phyloP scores from a whole-genome alignment of 1,140 invertebrate species.

The Dendroctonus ponderosae region DNA sequence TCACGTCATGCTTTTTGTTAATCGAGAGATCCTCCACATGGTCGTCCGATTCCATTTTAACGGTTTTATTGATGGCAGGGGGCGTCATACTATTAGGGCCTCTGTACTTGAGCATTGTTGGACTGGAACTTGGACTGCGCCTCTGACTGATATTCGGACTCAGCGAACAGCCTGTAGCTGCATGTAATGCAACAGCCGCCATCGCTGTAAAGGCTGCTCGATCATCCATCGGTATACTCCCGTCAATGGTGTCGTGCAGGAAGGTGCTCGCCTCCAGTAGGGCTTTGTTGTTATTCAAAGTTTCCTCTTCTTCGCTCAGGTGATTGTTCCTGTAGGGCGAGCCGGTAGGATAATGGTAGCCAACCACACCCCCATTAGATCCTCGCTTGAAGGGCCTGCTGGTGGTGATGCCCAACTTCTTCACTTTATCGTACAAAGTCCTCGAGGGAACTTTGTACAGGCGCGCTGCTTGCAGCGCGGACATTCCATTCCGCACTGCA shows the following conservation, averaged over 20 bases:
- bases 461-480: slow-evolving; percentile 79
- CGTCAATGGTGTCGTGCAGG: slow-evolving; percentile 64
- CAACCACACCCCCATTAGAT: slow-evolving; percentile 51
- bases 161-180: slow-evolving; percentile 56
- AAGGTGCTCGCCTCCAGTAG: slow-evolving; percentile 64
- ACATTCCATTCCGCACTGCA: slow-evolving; percentile 81
- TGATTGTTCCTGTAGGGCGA: slow-evolving; percentile 53
- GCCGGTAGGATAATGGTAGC: slow-evolving; percentile 56
- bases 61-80: slow-evolving; percentile 19
- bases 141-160: slow-evolving; percentile 51
- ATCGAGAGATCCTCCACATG: slow-evolving; percentile 66
- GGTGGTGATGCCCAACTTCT: slow-evolving; percentile 83
- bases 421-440: slow-evolving; percentile 90
- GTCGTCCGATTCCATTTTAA: slow-evolving; percentile 48
- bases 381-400: slow-evolving; percentile 69
- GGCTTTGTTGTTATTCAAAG: slow-evolving; percentile 52
- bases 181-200: slow-evolving; percentile 64
- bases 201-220: slow-evolving; percentile 64
- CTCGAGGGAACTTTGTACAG: slow-evolving; percentile 83
- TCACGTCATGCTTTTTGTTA: slow-evolving; percentile 51
- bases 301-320: slow-evolving; percentile 47
- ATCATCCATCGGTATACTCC: slow-evolving; percentile 55
- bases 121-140: slow-evolving; percentile 42
- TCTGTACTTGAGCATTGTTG: slow-evolving; percentile 47
- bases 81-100: slow-evolving; percentile 45